Base-by-base conservation (phyloP, 2,113 vertebrate species). In the Suncus etruscus region DNA sequence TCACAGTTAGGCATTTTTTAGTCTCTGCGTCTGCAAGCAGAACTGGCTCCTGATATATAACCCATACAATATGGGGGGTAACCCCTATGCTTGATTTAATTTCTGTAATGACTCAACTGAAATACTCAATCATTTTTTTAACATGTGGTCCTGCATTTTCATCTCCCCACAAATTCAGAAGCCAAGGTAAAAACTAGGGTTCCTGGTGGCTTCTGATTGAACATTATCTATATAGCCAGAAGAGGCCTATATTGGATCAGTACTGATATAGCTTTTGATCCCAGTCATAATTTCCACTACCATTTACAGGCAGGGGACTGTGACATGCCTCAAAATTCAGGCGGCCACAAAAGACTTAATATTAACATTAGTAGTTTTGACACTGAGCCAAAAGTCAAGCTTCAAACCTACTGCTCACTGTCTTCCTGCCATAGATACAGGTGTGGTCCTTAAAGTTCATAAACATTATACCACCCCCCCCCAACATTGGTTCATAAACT, bases 111-210 rank as follows among this genome's bases (percentile, higher is more conserved):
- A 68, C 31, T 9, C 1, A 84, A 54, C 6, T 54, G 63, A 93
- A 94, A 84, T 51, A 54, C 24, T 86, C 70, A 18, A 29, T 48
- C 0, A 32, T 50, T 89, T 91, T 81, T 91, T 88, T 68, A 92
- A 58, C 54, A 92, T 84, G 69, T 18, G 18, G 12, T 3, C 24
- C 32, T 47, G 10, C 3, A 20, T 78, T 94, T 92, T 84, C n/a
- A 61, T 79, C 86, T 87, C 58, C 25, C 31, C 82, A 65, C 27
- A 89, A 87, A 78, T 74, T 32, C 80, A 3, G 20, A n/a, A 89
- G 47, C 73, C 69, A 29, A 8, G 47, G 47, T 61, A 74, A 45
- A 79, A 45, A 70, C n/a, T 76, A 51, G 6, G 50, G 54, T 84
- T 86, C 51, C 24, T 65, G 85, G 47, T 83, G 63, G 75, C 54